Conservation (phyloP, 2,113 vertebrate genomes). For the Ia io region DNA sequence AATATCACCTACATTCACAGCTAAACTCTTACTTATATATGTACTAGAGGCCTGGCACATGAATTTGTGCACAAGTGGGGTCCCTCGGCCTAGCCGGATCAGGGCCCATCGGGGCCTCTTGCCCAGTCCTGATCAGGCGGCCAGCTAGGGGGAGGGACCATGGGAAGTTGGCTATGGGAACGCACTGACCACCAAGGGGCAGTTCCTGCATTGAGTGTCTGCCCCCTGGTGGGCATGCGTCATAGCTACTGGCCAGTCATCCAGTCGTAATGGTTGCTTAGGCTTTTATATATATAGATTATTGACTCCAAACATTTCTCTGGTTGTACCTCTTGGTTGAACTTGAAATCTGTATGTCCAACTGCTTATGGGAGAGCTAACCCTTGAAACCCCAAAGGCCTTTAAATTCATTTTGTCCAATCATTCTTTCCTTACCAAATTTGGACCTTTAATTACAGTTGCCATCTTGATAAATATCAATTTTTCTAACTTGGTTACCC, state of each 20-base stretch:
- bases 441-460: background rate
- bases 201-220: no score
- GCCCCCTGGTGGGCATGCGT: no score
- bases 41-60: background rate
- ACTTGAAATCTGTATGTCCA: background rate
- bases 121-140: no score
- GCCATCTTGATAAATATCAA: background rate
- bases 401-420: background rate
- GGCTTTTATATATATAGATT: no score
- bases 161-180: no score
- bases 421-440: background rate
- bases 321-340: background rate
- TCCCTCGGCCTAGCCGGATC: no score
- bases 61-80: no score
- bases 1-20: background rate
- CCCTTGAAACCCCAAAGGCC: background rate
- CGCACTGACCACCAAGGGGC: no score
- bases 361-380: background rate
- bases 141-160: no score
- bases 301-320: background rate
- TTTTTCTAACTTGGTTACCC: background rate
- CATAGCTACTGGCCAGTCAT: no score
- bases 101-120: no score
- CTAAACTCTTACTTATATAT: background rate
- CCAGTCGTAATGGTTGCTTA: no score